Conservation (phyloP, 2,797 vertebrate species). For the Pangasius macronema region DNA sequence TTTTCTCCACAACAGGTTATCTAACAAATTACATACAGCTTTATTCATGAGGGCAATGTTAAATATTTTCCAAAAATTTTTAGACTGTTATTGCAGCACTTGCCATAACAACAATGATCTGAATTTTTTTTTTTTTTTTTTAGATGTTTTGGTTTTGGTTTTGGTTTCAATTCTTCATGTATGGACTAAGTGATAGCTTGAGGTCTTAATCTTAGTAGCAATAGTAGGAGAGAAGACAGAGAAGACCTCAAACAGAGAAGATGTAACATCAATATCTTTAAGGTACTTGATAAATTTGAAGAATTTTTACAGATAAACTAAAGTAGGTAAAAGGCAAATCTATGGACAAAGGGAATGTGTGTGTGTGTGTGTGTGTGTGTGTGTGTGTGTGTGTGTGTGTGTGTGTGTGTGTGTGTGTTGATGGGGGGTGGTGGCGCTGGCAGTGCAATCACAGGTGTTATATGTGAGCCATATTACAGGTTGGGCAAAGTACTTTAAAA, state of each 20-base stretch:
- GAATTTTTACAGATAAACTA: not conserved
- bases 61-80: not conserved
- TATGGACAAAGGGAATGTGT: not conserved
- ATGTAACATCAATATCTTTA: not conserved
- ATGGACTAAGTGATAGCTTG: not conserved
- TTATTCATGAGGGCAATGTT: not conserved
- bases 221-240: not conserved
- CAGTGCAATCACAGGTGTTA: not conserved
- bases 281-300: not conserved
- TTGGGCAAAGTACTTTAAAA: not conserved
- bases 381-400: not conserved
- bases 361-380: not conserved
- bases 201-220: not conserved
- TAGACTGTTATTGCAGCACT: not conserved
- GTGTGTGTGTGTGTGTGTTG: not conserved
- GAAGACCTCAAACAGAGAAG: not conserved
- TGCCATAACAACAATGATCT: not conserved
- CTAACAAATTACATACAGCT: conserved; percentile 45
- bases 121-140: not conserved
- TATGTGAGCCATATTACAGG: not conserved
- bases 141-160: not conserved
- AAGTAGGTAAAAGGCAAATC: not conserved
- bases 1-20: conserved; percentile 74
- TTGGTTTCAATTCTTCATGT: not conserved
- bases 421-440: no score